A percentile compares a stretch with the other conserved stretches of the same genome.
phyloP scores from a whole-genome alignment of 1,140 invertebrate species.

The Zaprionus kolodkinae region DNA sequence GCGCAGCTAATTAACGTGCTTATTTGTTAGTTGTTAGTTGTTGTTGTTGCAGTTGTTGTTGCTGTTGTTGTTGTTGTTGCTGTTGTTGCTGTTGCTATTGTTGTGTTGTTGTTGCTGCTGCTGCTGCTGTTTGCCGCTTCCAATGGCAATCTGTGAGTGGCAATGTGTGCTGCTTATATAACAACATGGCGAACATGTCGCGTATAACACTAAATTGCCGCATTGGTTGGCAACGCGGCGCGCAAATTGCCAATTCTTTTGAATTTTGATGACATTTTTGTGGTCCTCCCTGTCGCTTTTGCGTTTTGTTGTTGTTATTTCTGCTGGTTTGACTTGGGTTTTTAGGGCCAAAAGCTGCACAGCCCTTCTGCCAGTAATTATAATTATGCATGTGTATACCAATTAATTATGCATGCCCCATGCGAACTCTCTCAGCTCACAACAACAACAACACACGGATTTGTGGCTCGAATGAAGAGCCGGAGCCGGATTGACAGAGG shows the following conservation, averaged over 20 bases:
- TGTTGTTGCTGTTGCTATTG: no score
- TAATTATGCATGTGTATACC: slow-evolving; percentile 60
- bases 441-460: slow-evolving; percentile 24
- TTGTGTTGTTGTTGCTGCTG: slow-evolving; percentile 20
- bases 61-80: slow-evolving; percentile 23
- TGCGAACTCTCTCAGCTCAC: slow-evolving; percentile 31
- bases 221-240: slow-evolving; percentile 47
- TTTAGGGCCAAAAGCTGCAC: slow-evolving; percentile 5
- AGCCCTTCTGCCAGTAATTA: slow-evolving; percentile 42
- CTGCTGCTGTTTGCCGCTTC: slow-evolving; percentile 8
- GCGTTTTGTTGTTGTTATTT: slow-evolving; percentile 12
- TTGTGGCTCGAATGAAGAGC: background rate
- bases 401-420: slow-evolving; percentile 60
- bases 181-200: slow-evolving; percentile 17
- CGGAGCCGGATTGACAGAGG: background rate
- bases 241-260: slow-evolving; percentile 65
- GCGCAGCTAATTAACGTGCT: slow-evolving; percentile 66
- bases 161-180: slow-evolving; percentile 32
- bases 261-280: slow-evolving; percentile 59
- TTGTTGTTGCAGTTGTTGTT: slow-evolving; percentile 15
- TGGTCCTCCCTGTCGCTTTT: slow-evolving; percentile 13
- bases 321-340: slow-evolving; percentile 17
- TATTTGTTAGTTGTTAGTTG: slow-evolving; percentile 24
- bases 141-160: slow-evolving; percentile 20
- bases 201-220: slow-evolving; percentile 42